A percentile compares a stretch with the other conserved stretches of the same genome.
Conservation (phyloP, 1,140 invertebrate genomes). For the Macrocentrus cingulum region DNA sequence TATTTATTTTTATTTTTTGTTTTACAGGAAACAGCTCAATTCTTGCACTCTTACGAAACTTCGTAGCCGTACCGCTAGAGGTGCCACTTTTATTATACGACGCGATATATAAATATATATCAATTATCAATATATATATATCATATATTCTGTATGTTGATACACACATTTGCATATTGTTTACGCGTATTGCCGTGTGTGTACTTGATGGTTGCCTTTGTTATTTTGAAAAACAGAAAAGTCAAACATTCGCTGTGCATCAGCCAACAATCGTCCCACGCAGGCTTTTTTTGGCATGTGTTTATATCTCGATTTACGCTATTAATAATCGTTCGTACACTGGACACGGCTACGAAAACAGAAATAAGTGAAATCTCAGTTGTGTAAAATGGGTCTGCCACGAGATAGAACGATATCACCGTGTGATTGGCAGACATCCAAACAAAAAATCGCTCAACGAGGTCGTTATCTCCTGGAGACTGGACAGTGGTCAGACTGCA, state of each 20-base stretch:
- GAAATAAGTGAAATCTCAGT: not conserved
- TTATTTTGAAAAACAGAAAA: not conserved
- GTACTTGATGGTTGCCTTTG: not conserved
- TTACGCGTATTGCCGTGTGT: no score
- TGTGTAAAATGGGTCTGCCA: constrained; percentile 35
- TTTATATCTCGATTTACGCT: not conserved
- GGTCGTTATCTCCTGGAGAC: constrained; percentile 71
- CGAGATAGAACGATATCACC: constrained; percentile 28
- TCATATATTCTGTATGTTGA: no score
- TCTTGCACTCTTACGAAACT: no score
- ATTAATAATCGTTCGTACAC: constrained; percentile 4
- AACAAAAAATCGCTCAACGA: constrained; percentile 69
- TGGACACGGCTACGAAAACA: not conserved
- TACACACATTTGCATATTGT: no score
- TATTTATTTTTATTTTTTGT: no score
- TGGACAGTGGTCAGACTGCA: constrained; percentile 78
- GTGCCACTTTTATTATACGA: no score
- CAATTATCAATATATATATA: no score
- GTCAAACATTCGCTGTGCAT: not conserved
- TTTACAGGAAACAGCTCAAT: no score
- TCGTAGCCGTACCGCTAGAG: no score
- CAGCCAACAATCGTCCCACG: constrained; percentile 6
- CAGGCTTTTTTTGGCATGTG: constrained; percentile 8
- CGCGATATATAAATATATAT: no score
- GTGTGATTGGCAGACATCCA: constrained; percentile 74